Evolutionary conservation across 1,140 invertebrate genomes (phyloP).

Genomic region (Zaprionus gabonicus): DNA sequence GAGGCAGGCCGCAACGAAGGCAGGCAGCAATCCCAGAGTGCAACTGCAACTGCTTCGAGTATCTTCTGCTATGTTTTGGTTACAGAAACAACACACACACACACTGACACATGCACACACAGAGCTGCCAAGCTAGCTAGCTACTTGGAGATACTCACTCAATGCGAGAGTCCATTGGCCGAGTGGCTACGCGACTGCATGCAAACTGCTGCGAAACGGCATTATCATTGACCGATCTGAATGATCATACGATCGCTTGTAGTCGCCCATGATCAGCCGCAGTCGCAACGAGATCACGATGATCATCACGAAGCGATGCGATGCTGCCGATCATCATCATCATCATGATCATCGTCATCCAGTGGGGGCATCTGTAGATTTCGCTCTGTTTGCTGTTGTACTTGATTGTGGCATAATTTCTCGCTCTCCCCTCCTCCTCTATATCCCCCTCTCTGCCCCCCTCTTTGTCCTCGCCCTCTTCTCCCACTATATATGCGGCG

Average conservation of each 20-base stretch:
- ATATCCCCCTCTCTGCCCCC: too few species aligned
- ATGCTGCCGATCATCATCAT: constrained; percentile 5
- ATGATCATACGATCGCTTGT: constrained; percentile 42
- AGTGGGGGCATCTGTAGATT: constrained; percentile 45
- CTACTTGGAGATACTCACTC: constrained; percentile 34
- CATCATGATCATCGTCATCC: constrained; percentile 30
- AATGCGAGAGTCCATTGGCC: constrained; percentile 47
- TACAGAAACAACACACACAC: constrained; percentile 41
- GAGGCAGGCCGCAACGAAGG: constrained; percentile 27
- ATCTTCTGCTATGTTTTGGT: constrained; percentile 48
- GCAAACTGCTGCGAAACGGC: constrained; percentile 61
- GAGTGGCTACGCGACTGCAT: constrained; percentile 36
- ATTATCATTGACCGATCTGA: constrained; percentile 64
- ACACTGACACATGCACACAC: constrained; percentile 24
- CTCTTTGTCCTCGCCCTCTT: not conserved
- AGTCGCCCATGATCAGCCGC: constrained; percentile 14
- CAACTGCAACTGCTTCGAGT: constrained; percentile 49
- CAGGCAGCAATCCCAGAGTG: constrained; percentile 32
- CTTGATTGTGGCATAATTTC: constrained; percentile 81
- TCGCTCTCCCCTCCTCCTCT: not conserved
- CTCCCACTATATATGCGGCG: not conserved
- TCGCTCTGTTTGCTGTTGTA: constrained; percentile 63
- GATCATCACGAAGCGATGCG: constrained; percentile 14
- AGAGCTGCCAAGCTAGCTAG: constrained; percentile 4
- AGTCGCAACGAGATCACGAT: constrained; percentile 28